A percentile compares a stretch with the other conserved stretches of the same genome.
phyloP scores from a whole-genome alignment of 2,888 invertebrate species.

The Cotesia congregata region DNA sequence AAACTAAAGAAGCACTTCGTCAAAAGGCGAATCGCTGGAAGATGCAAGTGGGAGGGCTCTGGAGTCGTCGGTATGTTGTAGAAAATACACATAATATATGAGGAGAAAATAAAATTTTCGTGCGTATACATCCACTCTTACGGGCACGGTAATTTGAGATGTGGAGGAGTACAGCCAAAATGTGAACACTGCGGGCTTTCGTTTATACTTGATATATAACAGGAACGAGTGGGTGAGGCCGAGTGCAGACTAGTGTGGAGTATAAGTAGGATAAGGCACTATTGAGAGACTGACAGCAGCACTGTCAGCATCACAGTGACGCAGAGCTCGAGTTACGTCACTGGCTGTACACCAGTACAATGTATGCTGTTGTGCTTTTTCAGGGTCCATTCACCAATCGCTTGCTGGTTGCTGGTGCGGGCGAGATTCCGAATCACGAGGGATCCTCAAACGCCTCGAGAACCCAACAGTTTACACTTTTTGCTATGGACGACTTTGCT shows the following conservation, averaged over 20 bases:
- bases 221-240: constrained; percentile 55
- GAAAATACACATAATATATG: background rate
- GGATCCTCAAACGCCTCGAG: constrained; percentile 14
- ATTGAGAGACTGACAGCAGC: constrained; percentile 60
- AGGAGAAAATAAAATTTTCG: background rate
- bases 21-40: constrained; percentile 63
- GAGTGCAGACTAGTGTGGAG: constrained; percentile 33
- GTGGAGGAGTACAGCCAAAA: constrained; percentile 54
- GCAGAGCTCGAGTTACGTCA: constrained; percentile 66
- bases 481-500: constrained; percentile 15
- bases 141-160: constrained; percentile 54
- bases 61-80: constrained; percentile 7
- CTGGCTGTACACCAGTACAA: constrained; percentile 48
- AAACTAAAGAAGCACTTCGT: constrained; percentile 66
- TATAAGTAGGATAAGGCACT: constrained; percentile 52
- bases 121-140: constrained; percentile 10
- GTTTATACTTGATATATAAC: constrained; percentile 6
- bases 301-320: constrained; percentile 59
- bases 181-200: constrained; percentile 46
- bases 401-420: constrained; percentile 39
- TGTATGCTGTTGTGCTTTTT: constrained; percentile 56
- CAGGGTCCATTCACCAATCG: constrained; percentile 52
- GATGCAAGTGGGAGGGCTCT: constrained; percentile 45
- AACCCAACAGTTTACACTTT: constrained; percentile 7
- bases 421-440: constrained; percentile 36